These are phyloP conservation scores for Sapayoa aenigma DNA, from an alignment of 2,113 vertebrate genomes.

Conservation along the genomic window DNA sequence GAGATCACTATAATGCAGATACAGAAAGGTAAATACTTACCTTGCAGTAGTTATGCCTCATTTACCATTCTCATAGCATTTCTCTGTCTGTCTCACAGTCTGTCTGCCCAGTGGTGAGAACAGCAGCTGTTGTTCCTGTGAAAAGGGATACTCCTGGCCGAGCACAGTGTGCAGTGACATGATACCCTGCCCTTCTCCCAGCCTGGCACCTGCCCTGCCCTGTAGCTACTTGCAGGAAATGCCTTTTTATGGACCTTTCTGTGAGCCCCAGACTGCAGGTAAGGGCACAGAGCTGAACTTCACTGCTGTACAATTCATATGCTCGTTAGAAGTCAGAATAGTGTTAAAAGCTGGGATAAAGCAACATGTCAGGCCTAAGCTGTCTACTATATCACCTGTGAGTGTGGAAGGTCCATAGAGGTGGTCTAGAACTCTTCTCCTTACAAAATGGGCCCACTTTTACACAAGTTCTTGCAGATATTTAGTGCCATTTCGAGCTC, in stretches of 20 bases:
- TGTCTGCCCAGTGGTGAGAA: conserved; percentile 45
- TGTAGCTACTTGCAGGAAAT: conserved; percentile 52
- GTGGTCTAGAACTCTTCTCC: not conserved
- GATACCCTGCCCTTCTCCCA: not conserved
- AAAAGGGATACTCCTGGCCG: conserved; percentile 66
- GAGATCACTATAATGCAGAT: not conserved
- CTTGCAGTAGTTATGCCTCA: fast-evolving
- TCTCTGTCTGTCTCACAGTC: conserved; percentile 37
- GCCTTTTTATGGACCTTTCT: conserved; percentile 53
- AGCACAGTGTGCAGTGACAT: not conserved
- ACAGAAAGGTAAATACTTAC: not conserved
- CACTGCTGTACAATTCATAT: fast-evolving
- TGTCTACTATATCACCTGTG: not conserved
- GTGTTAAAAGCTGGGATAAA: not conserved
- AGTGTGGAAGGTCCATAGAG: not conserved
- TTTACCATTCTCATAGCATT: not conserved
- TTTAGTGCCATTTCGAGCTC: not conserved
- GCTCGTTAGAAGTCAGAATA: not conserved
- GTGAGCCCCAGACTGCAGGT: conserved; percentile 62
- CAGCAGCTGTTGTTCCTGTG: conserved; percentile 63
- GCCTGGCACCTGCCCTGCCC: not conserved
- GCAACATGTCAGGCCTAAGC: not conserved
- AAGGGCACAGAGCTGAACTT: not conserved
- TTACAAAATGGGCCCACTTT: not conserved
- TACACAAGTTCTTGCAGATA: not conserved